Conservation (phyloP, 2,888 invertebrate genomes). For the Gymnocheta viridis region DNA sequence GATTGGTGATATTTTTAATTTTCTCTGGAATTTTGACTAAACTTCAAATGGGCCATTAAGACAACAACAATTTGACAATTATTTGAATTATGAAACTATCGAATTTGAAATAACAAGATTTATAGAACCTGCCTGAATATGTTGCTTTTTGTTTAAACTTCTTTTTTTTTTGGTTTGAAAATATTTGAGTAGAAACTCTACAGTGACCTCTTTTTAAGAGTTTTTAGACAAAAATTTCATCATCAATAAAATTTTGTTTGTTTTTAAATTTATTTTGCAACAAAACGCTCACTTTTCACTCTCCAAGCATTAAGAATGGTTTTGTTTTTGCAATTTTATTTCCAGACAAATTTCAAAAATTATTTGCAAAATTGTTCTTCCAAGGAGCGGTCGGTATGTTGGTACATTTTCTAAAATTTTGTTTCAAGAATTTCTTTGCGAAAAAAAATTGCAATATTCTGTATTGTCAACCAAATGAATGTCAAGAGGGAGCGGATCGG, state of each 20-base stretch:
- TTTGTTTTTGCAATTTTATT: background rate
- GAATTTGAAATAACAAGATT: too few relatives aligned
- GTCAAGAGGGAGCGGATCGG: constrained; percentile 50
- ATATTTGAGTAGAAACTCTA: too few relatives aligned
- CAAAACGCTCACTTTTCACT: background rate
- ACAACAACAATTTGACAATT: too few relatives aligned
- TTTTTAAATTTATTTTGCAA: background rate
- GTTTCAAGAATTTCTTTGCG: constrained; percentile 38
- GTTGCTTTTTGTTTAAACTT: too few relatives aligned
- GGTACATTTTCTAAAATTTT: constrained; percentile 30
- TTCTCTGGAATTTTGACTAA: too few relatives aligned
- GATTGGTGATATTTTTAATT: too few relatives aligned
- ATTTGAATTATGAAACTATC: too few relatives aligned
- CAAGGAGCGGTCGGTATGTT: constrained; percentile 3
- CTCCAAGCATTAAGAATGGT: background rate
- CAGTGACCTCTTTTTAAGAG: background rate
- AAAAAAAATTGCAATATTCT: constrained; percentile 23
- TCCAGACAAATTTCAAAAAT: constrained; percentile 7
- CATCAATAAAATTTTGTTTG: too few relatives aligned
- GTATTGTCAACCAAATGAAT: constrained; percentile 42
- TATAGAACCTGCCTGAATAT: too few relatives aligned
- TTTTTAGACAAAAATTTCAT: background rate
- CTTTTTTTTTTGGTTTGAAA: too few relatives aligned
- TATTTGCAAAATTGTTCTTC: background rate
- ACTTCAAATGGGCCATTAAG: too few relatives aligned